Base-by-base conservation (phyloP, 2,888 invertebrate genomes). In the Acanthosepion lycidas region DNA sequence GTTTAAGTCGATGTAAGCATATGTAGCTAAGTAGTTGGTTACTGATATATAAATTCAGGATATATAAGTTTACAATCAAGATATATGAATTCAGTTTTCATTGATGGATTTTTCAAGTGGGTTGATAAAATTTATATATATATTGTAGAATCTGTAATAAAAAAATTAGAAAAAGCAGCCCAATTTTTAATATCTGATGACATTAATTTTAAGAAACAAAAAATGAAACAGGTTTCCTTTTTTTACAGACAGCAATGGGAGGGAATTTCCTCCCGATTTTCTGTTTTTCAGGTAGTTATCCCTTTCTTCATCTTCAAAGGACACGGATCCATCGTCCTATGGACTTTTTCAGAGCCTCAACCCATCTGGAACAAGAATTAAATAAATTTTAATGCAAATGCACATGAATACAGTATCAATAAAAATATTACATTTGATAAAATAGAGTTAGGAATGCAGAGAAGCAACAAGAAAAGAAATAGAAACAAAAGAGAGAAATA, bases 241-340 rank as follows among this genome's bases (percentile, higher is more conserved):
- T n/a, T 15, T 78, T 78, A n/a, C 15, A n/a, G 33, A 18, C 5
- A n/a, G 28, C 78, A 78, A 33, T 4, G 12, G 33, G 12, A 78
- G 12, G n/a, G n/a, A 15, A 78, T 78, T 78, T 12, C n/a, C n/a
- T n/a, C n/a, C n/a, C 78, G 0, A 20, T 78, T 78, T 59, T 20
- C n/a, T 15, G 9, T 78, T 78, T n/a, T n/a, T 49, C 51, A 48
- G 5, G 6, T 23, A 48, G 51, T 6, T 92, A 6, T 5, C 53
- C 28, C 6, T 93, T n/a, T 51, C 20, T 9, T 28, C 51, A 51
- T 51, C 53, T 93, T 49, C 12, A 93, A 59, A 96, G 96, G 15
- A 96, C 96, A 78, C 96, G 96, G 33, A 96, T 95, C 96, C 96
- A 96, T 91, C 96, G 95, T 94, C 96, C 95, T 64, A 96, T 96